Evolutionary conservation across 2,888 invertebrate genomes (phyloP).

Genomic region (Tineola bisselliella): DNA sequence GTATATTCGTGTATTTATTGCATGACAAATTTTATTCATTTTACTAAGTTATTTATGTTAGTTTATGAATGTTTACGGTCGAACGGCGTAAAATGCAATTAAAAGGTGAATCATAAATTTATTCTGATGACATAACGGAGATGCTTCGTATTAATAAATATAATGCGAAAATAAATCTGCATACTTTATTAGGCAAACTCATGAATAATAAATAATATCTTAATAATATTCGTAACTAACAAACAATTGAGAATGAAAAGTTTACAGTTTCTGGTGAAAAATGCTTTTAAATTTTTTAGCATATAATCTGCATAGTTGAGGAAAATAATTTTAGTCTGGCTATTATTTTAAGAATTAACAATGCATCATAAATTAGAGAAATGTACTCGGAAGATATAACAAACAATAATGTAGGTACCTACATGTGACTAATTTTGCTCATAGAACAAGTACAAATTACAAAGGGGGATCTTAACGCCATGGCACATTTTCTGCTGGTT

Average conservation of each 20-base stretch:
- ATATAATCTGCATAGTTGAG: background rate
- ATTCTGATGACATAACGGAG: conserved; percentile 1
- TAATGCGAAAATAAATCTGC: conserved; percentile 4
- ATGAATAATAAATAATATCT: background rate
- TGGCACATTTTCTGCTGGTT: too few species aligned
- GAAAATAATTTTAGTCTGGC: background rate
- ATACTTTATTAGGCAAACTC: background rate
- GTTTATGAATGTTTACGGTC: background rate
- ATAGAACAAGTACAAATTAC: too few species aligned
- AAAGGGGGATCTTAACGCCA: too few species aligned
- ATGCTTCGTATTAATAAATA: background rate
- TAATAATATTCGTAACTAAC: background rate
- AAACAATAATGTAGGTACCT: too few species aligned
- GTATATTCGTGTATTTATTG: background rate
- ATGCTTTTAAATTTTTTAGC: background rate
- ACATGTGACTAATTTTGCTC: too few species aligned
- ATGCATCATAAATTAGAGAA: background rate
- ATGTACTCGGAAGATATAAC: too few species aligned
- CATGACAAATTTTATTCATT: background rate
- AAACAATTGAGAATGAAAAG: background rate
- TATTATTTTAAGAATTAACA: background rate
- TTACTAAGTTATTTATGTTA: background rate
- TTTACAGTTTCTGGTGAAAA: background rate
- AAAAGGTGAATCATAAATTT: conserved; percentile 6
- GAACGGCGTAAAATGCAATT: conserved; percentile 4